Evolutionary conservation across 2,888 invertebrate genomes (phyloP), one percentile per base, ranked within the genome.

Genomic region (Dendrolimus pini): DNA sequence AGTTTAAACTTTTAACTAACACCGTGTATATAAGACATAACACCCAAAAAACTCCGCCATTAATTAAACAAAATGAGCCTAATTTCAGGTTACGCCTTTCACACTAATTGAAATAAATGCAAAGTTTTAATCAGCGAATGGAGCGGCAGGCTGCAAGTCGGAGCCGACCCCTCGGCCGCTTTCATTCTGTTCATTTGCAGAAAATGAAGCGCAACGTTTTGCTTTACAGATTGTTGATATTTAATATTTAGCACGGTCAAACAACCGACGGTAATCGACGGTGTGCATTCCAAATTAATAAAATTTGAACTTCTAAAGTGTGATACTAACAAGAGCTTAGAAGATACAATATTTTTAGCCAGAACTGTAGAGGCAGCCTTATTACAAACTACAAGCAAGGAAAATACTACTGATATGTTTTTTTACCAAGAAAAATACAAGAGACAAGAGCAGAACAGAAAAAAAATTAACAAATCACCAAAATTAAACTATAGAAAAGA

Each of bases 41-140:
- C 52, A 65, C 68, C 61, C 56, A 64, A 47, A 47, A 30, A 47
- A 47, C 69, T 68, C 69, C 65, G 63, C 69, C 78, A 79, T 84
- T 85, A 85, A 85, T 84, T 83, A 83, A 76, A 77, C 72, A 65
- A 69, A 82, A 82, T 77, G 82, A 75, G 82, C 73, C 80, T 78
- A 82, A 83, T 85, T 85, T 78, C 75, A 78, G 78, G 77, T 78
- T 75, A 79, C 78, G 75, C 78, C 78, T 80, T 80, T 78, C 76
- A 76, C 67, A 66, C 69, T 83, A 85, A 85, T 83, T 85, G 84
- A 84, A 85, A 85, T 83, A 82, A 83, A 85, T 78, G 82, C 69
- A 72, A 76, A 75, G 74, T 82, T 83, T 84, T 83, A 80, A 83
- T 82, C 76, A 80, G 72, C 68, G 71, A 74, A 75, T 69, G 69